Percentiles rank a stretch among this genome's conserved stretches.
phyloP scores from a whole-genome alignment of 2,797 vertebrate species.

The Xenops minutus region DNA sequence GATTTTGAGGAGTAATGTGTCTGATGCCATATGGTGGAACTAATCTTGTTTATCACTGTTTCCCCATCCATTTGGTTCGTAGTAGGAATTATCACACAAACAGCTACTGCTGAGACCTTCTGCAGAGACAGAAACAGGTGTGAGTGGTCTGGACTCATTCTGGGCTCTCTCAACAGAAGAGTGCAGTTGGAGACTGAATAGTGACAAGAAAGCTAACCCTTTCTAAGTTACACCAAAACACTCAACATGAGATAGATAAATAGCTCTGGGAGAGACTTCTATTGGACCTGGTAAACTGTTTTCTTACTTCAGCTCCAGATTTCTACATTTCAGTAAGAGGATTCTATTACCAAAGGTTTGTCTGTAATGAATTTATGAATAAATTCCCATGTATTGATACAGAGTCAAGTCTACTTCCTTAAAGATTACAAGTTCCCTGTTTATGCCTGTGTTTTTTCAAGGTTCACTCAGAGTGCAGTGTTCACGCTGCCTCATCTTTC shows the following conservation, averaged over 20 bases:
- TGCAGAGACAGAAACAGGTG: background rate
- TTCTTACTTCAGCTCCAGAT: background rate
- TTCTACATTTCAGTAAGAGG: background rate
- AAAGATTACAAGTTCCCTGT: background rate
- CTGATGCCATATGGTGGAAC: background rate
- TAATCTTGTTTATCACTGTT: background rate
- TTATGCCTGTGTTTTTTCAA: background rate
- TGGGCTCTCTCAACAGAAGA: background rate
- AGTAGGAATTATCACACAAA: background rate
- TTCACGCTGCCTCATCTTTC: background rate
- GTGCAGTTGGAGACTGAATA: background rate
- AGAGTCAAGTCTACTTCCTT: background rate
- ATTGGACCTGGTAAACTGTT: background rate
- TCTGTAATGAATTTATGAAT: background rate
- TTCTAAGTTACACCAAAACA: background rate
- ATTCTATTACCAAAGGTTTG: background rate
- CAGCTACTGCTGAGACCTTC: background rate
- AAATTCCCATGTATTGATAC: background rate
- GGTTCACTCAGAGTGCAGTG: background rate
- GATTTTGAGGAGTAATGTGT: background rate
- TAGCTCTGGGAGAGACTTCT: background rate
- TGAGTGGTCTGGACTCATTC: background rate
- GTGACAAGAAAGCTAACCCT: background rate
- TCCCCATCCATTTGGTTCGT: background rate
- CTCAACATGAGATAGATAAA: background rate